Evolutionary conservation across 2,113 vertebrate genomes (phyloP), one percentile per base, ranked within the genome.

Genomic region (Taurulus bubalis): DNA sequence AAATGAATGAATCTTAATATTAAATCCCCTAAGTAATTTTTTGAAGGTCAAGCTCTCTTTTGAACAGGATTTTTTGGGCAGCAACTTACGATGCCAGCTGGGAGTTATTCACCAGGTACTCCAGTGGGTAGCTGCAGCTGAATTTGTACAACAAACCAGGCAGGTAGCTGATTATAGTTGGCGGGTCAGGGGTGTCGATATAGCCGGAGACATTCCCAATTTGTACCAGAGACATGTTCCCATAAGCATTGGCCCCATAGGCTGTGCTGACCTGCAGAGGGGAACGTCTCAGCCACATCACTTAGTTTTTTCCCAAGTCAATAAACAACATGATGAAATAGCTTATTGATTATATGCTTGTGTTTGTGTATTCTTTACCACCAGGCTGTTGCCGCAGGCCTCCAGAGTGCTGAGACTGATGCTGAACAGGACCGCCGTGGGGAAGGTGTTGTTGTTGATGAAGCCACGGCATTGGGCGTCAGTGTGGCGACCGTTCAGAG

Each of bases 81-180:
- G 38, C 18, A 42, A 98, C 98, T 97, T 94, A 99, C 98, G 98
- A 98, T 80, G 98, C 97, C 71, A 99, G 95, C 81, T 99, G 97
- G 6, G 97, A 98, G 70, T 98, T 99, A 94, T 99, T 99, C 89
- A 99, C 97, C 95, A 99, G 91, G 86, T 99, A 99, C 92, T 99
- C 97, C 94, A 99, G 90, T 2, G 98, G 98, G 79, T 99, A 99
- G 89, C 96, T 98, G 92, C 98, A 99, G 93, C 98, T 99, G 95
- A 99, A 99, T 93, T 98, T 98, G 83, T 98, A 99, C 86, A 98
- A 93, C 90, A 99, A 95, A 12, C 98, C 97, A 71, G 98, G 98
- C 87, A 99, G 92, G 91, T 99, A 99, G 92, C 98, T 99, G 94
- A 99, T 99, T 79, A 99, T 96, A 0, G 97, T 94, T 71, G 97